These are phyloP conservation scores for Edolisoma coerulescens DNA, from an alignment of 2,113 vertebrate species.

Conservation along the genomic window DNA sequence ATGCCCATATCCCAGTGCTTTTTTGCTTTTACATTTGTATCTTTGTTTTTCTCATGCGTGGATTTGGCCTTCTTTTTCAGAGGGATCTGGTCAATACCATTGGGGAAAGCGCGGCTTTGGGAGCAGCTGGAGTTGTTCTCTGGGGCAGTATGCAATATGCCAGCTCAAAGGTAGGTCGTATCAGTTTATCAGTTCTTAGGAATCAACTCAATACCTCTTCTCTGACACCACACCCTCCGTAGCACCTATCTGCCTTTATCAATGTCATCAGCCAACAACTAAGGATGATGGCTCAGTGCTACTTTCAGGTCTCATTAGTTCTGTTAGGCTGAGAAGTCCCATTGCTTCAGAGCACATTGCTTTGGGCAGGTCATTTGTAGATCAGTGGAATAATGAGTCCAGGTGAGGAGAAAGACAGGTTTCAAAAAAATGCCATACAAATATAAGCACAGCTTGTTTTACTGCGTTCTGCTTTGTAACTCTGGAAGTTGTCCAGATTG, in stretches of 20 bases:
- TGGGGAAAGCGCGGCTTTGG: constrained; percentile 88
- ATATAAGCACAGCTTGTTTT: not conserved
- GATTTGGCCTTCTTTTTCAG: constrained; percentile 63
- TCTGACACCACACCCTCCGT: not conserved
- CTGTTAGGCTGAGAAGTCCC: not conserved
- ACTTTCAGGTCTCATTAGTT: not conserved
- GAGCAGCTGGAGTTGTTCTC: constrained; percentile 87
- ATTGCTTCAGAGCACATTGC: not conserved
- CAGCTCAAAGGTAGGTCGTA: constrained; percentile 57
- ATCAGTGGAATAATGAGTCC: not conserved
- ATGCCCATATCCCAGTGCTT: not conserved
- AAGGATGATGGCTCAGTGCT: not conserved
- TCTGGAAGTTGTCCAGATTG: accelerated
- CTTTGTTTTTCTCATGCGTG: not conserved
- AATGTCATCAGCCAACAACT: not conserved
- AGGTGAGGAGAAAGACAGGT: not conserved
- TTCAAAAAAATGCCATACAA: not conserved
- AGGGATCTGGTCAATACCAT: constrained; percentile 84
- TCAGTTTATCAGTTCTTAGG: not conserved
- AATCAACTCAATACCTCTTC: not conserved
- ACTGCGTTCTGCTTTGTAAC: not conserved
- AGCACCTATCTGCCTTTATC: not conserved
- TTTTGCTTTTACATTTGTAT: not conserved
- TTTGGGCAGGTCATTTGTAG: not conserved
- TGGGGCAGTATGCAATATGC: constrained; percentile 79